Percentiles rank a stretch among this genome's conserved stretches.
These are phyloP conservation scores for Neodontobutis hainanensis DNA, from an alignment of 2,113 vertebrate genomes.

Conservation along the genomic window DNA sequence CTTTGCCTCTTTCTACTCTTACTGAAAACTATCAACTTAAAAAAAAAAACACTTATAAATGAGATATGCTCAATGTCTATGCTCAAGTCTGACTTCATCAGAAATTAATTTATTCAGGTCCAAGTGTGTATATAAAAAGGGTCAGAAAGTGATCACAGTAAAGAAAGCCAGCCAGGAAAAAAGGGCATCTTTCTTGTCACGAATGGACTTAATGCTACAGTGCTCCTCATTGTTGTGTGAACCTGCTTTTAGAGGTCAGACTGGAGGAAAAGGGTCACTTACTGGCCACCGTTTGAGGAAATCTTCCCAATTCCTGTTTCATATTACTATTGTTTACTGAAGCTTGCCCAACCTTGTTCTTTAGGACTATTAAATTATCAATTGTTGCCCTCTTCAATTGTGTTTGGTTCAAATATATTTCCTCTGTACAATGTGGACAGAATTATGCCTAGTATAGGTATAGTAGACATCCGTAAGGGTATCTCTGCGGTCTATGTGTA, in stretches of 20 bases:
- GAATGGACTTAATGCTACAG: constrained; percentile 3
- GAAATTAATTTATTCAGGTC: constrained; percentile 13
- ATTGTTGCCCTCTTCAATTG: neutral
- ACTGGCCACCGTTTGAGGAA: constrained; percentile 5
- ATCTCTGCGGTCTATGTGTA: constrained; percentile 3
- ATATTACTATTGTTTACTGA: constrained; percentile 21
- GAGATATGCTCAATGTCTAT: no score
- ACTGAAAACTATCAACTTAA: neutral
- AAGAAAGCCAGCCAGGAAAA: neutral
- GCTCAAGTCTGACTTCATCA: constrained; percentile 12
- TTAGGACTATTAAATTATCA: neutral
- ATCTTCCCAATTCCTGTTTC: constrained; percentile 8
- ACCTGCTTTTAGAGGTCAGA: neutral
- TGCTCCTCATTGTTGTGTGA: constrained; percentile 6
- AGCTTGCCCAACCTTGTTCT: constrained; percentile 5
- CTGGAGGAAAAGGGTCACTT: constrained; percentile 23
- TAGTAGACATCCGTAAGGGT: neutral
- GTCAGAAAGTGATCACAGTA: constrained; percentile 15
- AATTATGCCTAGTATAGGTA: neutral
- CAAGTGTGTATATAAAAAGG: constrained; percentile 4
- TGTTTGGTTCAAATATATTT: constrained; percentile 5
- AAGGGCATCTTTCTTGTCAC: neutral
- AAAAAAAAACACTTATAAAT: neutral
- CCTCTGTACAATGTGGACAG: constrained; percentile 4
- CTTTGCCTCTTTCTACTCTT: neutral